A percentile compares a stretch with the other conserved stretches of the same genome.
phyloP scores from a whole-genome alignment of 2,113 vertebrate genomes.

The Daphoenositta chrysoptera region DNA sequence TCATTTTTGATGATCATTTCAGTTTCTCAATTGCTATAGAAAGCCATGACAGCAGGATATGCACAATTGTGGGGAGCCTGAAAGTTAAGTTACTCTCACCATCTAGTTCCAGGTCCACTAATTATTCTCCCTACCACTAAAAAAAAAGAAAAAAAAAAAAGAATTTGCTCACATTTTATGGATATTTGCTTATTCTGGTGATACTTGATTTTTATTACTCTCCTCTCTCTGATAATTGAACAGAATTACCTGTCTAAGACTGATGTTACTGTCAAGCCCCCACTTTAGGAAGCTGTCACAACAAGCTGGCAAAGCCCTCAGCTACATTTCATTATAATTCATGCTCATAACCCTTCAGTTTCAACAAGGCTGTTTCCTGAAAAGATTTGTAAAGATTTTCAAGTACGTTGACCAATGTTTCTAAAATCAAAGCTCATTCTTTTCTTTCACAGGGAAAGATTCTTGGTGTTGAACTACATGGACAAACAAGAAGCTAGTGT shows the following conservation, averaged over 20 bases:
- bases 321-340: background rate
- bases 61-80: background rate
- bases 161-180: background rate
- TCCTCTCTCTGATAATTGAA: background rate
- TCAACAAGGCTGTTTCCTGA: background rate
- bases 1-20: background rate
- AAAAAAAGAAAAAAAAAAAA: background rate
- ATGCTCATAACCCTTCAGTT: background rate
- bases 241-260: background rate
- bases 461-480: constrained; percentile 85
- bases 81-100: background rate
- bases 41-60: background rate
- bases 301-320: background rate
- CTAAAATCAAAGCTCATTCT: background rate
- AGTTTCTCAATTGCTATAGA: background rate
- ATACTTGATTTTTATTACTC: background rate
- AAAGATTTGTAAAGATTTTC: background rate
- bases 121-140: background rate
- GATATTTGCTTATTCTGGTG: background rate
- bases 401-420: background rate
- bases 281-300: background rate
- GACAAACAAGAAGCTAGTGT: constrained; percentile 79
- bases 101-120: background rate
- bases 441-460: constrained; percentile 81
- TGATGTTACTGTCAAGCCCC: background rate